Conservation (phyloP, 2,113 vertebrate genomes). For the Euleptes europaea region DNA sequence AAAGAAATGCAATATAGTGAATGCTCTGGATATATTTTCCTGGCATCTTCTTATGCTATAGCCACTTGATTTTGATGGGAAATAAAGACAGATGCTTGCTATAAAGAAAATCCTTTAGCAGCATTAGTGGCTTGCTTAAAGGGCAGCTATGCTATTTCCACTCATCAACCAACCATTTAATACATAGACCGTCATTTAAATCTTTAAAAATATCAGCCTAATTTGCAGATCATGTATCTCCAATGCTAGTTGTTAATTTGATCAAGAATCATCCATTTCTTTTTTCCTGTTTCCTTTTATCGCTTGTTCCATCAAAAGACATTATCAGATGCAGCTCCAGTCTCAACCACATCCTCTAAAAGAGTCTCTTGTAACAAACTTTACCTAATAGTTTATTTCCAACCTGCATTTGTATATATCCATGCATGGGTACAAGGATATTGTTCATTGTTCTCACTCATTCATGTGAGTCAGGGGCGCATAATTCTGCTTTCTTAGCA, state of each 20-base stretch:
- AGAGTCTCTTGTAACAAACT: conserved; percentile 45
- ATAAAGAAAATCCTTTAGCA: conserved; percentile 34
- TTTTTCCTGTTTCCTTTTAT: conserved; percentile 30
- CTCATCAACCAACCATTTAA: background rate
- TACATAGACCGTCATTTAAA: background rate
- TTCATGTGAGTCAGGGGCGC: background rate
- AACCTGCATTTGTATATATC: background rate
- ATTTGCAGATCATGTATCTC: conserved; percentile 10
- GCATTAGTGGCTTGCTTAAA: conserved; percentile 27
- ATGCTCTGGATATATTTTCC: background rate
- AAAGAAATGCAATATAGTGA: background rate
- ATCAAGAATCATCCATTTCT: conserved; percentile 45
- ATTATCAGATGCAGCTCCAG: conserved; percentile 46
- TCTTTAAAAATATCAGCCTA: conserved; percentile 24
- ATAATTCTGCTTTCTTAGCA: background rate
- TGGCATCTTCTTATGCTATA: background rate
- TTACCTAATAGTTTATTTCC: conserved; percentile 50
- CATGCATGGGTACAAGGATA: background rate
- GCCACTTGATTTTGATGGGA: background rate
- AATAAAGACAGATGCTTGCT: conserved; percentile 29
- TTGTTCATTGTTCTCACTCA: background rate
- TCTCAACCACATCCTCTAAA: conserved; percentile 49
- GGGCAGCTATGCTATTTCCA: background rate
- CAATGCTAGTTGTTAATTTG: conserved; percentile 54
- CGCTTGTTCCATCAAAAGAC: background rate